Percentiles rank a stretch among this genome's conserved stretches.
phyloP scores from a whole-genome alignment of 2,888 invertebrate species.

The Sesia bembeciformis region DNA sequence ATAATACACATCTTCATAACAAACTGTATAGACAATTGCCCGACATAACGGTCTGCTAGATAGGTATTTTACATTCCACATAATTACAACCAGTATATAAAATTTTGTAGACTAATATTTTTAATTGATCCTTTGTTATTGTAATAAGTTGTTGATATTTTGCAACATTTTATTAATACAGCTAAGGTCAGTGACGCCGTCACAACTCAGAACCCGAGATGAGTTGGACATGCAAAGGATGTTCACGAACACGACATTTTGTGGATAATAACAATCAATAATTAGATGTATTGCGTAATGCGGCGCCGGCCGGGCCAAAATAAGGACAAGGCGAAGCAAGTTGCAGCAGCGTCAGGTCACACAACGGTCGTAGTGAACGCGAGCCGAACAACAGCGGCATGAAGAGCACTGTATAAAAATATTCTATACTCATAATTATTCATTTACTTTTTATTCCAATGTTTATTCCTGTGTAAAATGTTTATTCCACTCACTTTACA shows the following conservation, averaged over 20 bases:
- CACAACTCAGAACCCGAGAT: not conserved
- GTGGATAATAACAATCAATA: constrained; percentile 20
- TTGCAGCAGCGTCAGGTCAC: not conserved
- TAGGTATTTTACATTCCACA: too few relatives aligned
- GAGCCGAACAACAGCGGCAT: not conserved
- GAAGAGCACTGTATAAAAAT: not conserved
- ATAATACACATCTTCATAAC: too few relatives aligned
- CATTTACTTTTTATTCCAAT: too few relatives aligned
- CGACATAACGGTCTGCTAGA: too few relatives aligned
- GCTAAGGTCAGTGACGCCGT: not conserved
- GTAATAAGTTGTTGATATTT: too few relatives aligned
- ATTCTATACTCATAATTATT: not conserved
- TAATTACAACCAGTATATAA: too few relatives aligned
- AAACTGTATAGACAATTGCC: too few relatives aligned
- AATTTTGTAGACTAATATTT: too few relatives aligned
- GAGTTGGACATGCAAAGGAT: constrained; percentile 5
- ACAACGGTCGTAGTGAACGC: not conserved
- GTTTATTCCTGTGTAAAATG: too few relatives aligned
- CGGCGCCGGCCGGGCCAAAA: constrained; percentile 21
- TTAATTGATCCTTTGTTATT: too few relatives aligned
- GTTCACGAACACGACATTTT: constrained; percentile 12
- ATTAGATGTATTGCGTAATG: constrained; percentile 32
- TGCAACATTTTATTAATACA: too few relatives aligned
- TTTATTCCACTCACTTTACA: too few relatives aligned
- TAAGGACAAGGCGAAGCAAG: constrained; percentile 44